Percentiles rank a stretch among this genome's conserved stretches.
Conservation (phyloP, 2,113 vertebrate species). For the Cyanistes caeruleus region DNA sequence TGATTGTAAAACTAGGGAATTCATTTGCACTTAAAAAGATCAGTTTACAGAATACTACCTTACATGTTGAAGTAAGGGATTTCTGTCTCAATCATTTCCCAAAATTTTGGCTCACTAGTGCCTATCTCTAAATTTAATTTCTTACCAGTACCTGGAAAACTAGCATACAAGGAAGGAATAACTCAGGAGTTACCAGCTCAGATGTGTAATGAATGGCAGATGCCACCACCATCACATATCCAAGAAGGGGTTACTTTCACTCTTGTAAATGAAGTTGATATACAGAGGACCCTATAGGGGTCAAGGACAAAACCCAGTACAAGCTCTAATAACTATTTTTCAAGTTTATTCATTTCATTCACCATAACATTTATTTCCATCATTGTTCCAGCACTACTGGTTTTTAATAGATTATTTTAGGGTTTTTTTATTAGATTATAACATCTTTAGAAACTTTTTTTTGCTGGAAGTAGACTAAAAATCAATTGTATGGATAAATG, state of each 20-base stretch:
- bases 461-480: background rate
- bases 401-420: background rate
- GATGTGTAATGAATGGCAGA: background rate
- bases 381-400: rapidly evolving
- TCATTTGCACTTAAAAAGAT: background rate
- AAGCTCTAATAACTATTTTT: background rate
- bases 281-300: background rate
- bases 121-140: background rate
- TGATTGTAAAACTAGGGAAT: background rate
- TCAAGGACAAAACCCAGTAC: background rate
- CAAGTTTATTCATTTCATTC: background rate
- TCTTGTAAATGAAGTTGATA: background rate
- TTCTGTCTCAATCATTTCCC: background rate
- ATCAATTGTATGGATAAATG: background rate
- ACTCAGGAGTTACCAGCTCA: background rate
- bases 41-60: background rate
- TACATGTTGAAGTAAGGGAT: background rate
- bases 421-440: background rate
- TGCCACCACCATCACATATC: background rate
- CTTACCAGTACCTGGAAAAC: background rate
- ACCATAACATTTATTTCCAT: background rate
- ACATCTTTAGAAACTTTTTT: background rate
- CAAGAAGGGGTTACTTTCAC: background rate
- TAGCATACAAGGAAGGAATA: background rate
- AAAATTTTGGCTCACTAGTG: background rate